Conservation (phyloP, 2,113 vertebrate genomes). For the Dromiciops gliroides region DNA sequence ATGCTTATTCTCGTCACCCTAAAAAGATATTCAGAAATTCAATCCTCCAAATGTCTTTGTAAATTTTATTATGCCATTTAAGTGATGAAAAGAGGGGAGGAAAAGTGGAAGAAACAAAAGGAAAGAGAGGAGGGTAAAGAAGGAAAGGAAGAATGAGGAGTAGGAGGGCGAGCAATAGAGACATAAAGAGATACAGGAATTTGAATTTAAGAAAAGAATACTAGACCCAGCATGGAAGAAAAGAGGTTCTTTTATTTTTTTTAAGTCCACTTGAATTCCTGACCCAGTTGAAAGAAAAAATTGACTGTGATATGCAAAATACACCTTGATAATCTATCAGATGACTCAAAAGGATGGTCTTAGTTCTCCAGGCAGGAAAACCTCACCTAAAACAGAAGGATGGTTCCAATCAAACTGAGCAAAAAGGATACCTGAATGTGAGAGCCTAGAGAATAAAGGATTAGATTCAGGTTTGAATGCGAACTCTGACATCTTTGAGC, state of each 20-base stretch:
- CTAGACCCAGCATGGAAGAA: background rate
- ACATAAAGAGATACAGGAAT: background rate
- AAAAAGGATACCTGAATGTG: background rate
- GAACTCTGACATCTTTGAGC: background rate
- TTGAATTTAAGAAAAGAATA: background rate
- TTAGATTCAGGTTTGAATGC: background rate
- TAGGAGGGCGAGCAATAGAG: background rate
- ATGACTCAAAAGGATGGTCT: background rate
- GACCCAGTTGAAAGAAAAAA: background rate
- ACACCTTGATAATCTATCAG: background rate
- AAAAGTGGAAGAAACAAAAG: background rate
- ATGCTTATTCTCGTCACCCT: background rate
- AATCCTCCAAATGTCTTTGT: background rate
- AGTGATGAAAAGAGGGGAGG: background rate
- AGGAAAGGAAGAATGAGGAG: background rate
- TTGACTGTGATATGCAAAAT: background rate
- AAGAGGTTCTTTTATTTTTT: background rate
- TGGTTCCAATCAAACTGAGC: background rate
- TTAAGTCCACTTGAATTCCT: background rate
- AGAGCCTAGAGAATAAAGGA: background rate
- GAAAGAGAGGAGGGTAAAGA: background rate
- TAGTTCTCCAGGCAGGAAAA: background rate
- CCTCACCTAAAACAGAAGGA: background rate
- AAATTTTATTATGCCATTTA: background rate
- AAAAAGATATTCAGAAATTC: background rate